phyloP scores from a whole-genome alignment of 2,797 vertebrate genomes.

The Paramormyrops hopkinsi region DNA sequence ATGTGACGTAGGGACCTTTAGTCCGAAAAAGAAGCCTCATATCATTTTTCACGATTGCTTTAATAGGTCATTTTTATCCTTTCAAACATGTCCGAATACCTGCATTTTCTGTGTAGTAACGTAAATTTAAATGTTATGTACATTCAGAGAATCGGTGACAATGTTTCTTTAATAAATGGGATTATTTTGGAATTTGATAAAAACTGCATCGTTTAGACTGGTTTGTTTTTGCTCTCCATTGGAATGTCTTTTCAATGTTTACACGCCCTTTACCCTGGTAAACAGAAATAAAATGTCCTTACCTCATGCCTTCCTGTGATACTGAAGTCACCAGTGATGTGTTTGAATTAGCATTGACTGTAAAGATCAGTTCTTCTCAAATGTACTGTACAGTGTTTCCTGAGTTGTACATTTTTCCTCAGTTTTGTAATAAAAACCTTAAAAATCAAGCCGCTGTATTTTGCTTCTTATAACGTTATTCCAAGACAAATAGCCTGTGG shows the following conservation, averaged over 20 bases:
- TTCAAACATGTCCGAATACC: background rate
- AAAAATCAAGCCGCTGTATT: background rate
- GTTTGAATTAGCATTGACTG: conserved; percentile 35
- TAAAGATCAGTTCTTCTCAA: conserved; percentile 31
- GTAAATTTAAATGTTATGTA: conserved; percentile 17
- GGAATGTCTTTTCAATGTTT: conserved; percentile 12
- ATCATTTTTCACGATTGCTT: background rate
- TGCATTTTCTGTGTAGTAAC: conserved; percentile 12
- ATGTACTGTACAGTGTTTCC: conserved; percentile 36
- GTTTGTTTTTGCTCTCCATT: background rate
- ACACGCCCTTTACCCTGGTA: background rate
- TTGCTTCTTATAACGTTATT: background rate
- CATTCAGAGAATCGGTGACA: background rate
- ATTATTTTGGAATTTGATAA: background rate
- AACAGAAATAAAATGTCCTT: conserved; percentile 14
- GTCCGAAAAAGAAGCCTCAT: background rate
- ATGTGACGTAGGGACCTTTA: background rate
- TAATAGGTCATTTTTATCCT: conserved; percentile 1
- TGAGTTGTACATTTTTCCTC: conserved; percentile 33
- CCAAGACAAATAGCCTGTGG: background rate
- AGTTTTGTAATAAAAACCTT: conserved; percentile 41
- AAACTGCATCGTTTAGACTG: background rate
- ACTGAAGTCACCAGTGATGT: conserved; percentile 33
- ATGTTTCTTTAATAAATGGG: background rate
- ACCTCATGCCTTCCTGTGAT: conserved; percentile 22